Base-by-base conservation (phyloP, 2,797 vertebrate genomes). In the Dallia pectoralis region DNA sequence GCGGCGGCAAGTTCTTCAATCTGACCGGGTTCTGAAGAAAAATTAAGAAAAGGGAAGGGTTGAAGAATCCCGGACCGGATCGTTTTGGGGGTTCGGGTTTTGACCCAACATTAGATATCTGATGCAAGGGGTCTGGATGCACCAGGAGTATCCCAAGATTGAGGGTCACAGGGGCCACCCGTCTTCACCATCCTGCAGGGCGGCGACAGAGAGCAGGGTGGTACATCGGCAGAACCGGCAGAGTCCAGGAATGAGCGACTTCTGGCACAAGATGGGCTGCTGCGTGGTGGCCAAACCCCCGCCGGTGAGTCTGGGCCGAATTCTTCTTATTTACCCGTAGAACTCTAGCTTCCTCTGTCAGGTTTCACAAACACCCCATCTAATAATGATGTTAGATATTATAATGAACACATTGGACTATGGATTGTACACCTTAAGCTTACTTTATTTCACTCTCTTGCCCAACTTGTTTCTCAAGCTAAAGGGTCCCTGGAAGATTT, bases 251-350 rank as follows among this genome's bases (percentile, higher is more conserved):
- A 98, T 98, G 97, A 98, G 96, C 7, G 95, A 97, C 75, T 98
- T 98, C 87, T 98, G 97, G 97, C 95, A 97, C 92, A 97, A 96
- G 87, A 91, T 97, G 86, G 95, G 96, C 79, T 98, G 97, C 92
- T 98, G 96, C 0, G 94, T 97, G 3, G 94, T 95, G 9, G 94
- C 96, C 74, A 97, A 98, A 73, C 93, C 95, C 0, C 95, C 96
- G 4, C 96, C 96, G 49, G 97, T 98, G 79, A 96, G 94, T 48
- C 22, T 25, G 22, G 61, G 27, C 61, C 25, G 16, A 27, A 5
- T 63, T 27, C 29, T 12, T 4, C 12, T 63, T 5, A 27, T 62
- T 62, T 62, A 27, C 59, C 27, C 9, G 14, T 30, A 63, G 61
- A 30, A 29, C 59, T 61, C 11, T 29, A 27, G 14, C 27, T 3